Evolutionary conservation across 2,888 invertebrate species (phyloP), one percentile per base, ranked within the genome.

Genomic region (Hartigia nigra): DNA sequence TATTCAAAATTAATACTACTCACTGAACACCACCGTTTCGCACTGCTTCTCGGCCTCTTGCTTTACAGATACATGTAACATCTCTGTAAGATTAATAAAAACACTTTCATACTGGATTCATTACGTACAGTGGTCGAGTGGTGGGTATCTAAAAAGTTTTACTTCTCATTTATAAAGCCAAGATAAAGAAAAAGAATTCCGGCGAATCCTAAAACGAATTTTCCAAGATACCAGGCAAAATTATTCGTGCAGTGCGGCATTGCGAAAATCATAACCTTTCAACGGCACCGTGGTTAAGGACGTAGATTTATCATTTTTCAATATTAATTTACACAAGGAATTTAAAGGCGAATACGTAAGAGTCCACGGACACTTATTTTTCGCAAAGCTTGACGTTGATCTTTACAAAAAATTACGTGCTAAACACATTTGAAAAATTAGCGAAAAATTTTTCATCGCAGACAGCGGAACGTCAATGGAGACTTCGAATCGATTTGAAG

Each of bases 191-290:
- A 85, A 4, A 89, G 76, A 82, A 91, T 87, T 37, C 88, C 88
- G 9, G 88, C 82, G 69, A 91, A 86, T 37, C 89, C 90, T 12
- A 90, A 32, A 4, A 89, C 70, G 80, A 90, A 91, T 83, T 91
- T 91, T 72, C 88, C 87, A 35, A 91, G 77, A 55, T 90, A 86
- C 90, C 90, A 91, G 69, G 84, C 86, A 37, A 84, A 85, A 79
- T 87, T 84, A 37, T 76, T 81, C 55, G 87, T 86, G 76, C 87
- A 89, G 79, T 89, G 87, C 79, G 87, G 86, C 89, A 89, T 90
- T 75, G 84, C 86, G 84, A 23, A 4, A 9, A 23, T 23, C 23
- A 55, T 55, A 55, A 55, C 39, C 39, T 55, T 14, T 55, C 23
- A 55, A 55, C 39, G 23, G 14, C 4, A 23, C 5, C 23, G 23